Conservation (phyloP, 2,888 invertebrate species). For the Tenthredo amoena region DNA sequence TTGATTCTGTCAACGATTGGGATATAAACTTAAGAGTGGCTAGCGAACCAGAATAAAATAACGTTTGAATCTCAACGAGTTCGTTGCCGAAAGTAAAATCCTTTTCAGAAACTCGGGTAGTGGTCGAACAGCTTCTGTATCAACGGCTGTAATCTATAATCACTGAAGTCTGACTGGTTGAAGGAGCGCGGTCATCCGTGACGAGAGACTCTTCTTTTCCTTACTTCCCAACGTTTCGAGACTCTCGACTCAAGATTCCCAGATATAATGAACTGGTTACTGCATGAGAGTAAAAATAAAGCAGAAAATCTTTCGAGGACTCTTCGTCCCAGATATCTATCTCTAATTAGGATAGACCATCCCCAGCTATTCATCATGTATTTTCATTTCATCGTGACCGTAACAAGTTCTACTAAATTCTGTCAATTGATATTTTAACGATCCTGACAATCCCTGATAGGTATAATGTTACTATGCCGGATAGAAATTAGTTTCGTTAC, state of each 20-base stretch:
- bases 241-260: not conserved
- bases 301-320: no score
- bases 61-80: not conserved
- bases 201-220: conserved; percentile 19
- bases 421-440: not conserved
- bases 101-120: not conserved
- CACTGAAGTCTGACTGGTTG: conserved; percentile 12
- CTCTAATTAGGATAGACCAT: not conserved
- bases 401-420: not conserved
- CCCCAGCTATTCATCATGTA: not conserved
- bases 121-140: not conserved
- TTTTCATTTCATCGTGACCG: not conserved
- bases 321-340: not conserved
- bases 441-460: not conserved
- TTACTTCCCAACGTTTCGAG: not conserved
- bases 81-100: conserved; percentile 1
- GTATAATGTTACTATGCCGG: no score
- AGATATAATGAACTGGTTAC: conserved; percentile 1
- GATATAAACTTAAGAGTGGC: not conserved
- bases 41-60: not conserved
- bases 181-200: not conserved
- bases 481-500: not conserved
- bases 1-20: not conserved
- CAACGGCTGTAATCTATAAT: conserved; percentile 8
- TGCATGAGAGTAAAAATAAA: not conserved